Base-by-base conservation (phyloP, 2,888 invertebrate genomes). In the Drosophila cognata region DNA sequence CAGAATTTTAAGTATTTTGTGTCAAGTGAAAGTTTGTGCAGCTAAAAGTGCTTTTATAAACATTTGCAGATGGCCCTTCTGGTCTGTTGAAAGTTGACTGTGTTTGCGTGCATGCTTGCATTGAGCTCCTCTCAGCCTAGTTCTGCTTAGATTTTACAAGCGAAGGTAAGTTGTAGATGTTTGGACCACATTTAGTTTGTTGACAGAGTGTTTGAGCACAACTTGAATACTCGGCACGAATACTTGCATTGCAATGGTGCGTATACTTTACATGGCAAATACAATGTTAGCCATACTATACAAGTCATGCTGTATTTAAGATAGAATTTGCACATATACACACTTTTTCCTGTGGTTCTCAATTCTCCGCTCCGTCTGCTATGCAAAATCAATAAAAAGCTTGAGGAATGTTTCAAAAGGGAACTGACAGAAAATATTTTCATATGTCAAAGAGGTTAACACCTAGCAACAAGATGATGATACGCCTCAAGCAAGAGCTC, bases 391-490 rank as follows among this genome's bases (percentile, higher is more conserved):
- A 89, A 84, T 84, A 87, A 61, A 71, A 58, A 62, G 55, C 59
- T 71, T 62, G 60, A 31, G 48, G 51, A 64, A 72, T 68, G 58
- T 72, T 69, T 60, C 61, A 63, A 68, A 68, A 63, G 63, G 64
- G 33, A 70, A 60, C 65, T 50, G 67, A 81, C 38, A 57, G 55
- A 71, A 74, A 74, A 71, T 77, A 64, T 71, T 73, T 80, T 66
- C 36, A 33, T 65, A 80, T 71, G 80, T 85, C 85, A 88, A 88
- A 82, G 88, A 71, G 85, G 72, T 88, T 85, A 79, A 79, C 79
- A 84, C 89, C 84, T 71, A 58, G 51, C 76, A 87, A 64, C 66
- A 62, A 56, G 61, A 63, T 70, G 61, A 65, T 71, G 72, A 71
- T 51, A 52, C 52, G 66, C 50, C 69, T 41, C 29, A 21, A 69